phyloP scores from a whole-genome alignment of 2,113 vertebrate genomes.

The Tenrec ecaudatus region DNA sequence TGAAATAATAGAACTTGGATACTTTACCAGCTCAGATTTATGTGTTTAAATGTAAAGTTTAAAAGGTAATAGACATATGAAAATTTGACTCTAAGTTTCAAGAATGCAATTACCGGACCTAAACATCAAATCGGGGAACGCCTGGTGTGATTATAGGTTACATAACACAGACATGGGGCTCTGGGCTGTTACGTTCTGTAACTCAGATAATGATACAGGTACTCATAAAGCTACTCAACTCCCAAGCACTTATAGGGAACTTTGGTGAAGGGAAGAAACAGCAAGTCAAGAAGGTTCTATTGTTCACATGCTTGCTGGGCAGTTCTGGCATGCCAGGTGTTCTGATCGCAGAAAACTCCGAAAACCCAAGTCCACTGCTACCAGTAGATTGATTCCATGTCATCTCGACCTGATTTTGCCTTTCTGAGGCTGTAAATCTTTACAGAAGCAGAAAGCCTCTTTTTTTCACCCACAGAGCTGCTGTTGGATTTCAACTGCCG shows the following conservation, averaged over 20 bases:
- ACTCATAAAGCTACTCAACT: background rate
- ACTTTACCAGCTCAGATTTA: background rate
- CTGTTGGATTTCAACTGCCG: no score
- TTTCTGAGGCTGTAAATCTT: no score
- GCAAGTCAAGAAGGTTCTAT: background rate
- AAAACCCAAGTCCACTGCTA: no score
- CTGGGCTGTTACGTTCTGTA: background rate
- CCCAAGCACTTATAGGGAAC: background rate
- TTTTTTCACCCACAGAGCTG: no score
- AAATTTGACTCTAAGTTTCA: background rate
- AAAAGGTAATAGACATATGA: background rate
- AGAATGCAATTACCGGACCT: background rate
- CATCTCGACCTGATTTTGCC: no score
- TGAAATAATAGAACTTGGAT: slow-evolving; percentile 26
- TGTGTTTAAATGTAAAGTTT: slow-evolving; percentile 16
- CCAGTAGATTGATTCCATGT: no score
- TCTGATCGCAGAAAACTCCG: no score
- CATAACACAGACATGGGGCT: background rate
- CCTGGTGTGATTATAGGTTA: background rate
- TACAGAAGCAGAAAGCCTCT: no score
- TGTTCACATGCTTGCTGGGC: background rate
- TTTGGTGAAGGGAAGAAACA: background rate
- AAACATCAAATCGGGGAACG: background rate
- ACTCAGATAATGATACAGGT: background rate
- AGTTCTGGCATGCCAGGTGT: background rate